A percentile compares a stretch with the other conserved stretches of the same genome.
phyloP scores from a whole-genome alignment of 1,140 invertebrate species.

The Theocolax elegans region DNA sequence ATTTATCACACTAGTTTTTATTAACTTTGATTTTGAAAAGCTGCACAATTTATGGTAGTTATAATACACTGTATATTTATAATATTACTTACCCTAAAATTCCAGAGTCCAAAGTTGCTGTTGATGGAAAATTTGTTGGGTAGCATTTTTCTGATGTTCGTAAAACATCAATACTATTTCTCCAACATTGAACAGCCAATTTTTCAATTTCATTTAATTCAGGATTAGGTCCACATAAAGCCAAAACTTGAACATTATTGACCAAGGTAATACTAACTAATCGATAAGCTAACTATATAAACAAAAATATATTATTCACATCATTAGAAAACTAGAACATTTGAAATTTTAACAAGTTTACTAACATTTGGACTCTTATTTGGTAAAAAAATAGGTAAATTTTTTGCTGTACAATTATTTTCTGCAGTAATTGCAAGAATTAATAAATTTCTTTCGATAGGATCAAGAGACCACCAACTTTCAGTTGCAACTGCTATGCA shows the following conservation, averaged over 20 bases:
- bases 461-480: constrained; percentile 80
- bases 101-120: constrained; percentile 72
- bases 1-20: background rate
- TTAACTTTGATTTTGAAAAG: constrained; percentile 4
- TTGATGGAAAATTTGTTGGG: constrained; percentile 74
- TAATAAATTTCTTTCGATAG: constrained; percentile 80
- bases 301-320: background rate
- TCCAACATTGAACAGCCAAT: constrained; percentile 79
- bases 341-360: background rate
- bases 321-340: too few relatives aligned
- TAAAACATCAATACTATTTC: constrained; percentile 75
- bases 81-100: constrained; percentile 72
- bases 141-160: constrained; percentile 71
- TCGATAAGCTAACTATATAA: constrained; percentile 82
- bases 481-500: constrained; percentile 81
- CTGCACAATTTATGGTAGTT: too few relatives aligned
- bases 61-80: background rate
- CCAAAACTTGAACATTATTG: constrained; percentile 79
- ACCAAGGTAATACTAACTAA: constrained; percentile 80
- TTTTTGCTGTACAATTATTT: constrained; percentile 74
- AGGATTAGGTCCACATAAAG: constrained; percentile 83
- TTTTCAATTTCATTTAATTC: constrained; percentile 78
- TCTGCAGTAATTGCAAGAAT: constrained; percentile 74
- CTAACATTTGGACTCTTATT: constrained; percentile 84
- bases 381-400: constrained; percentile 85